These are phyloP conservation scores for Ephydatia muelleri DNA, from an alignment of 37 sponge, comb jelly and placozoan species.

Conservation along the genomic window DNA sequence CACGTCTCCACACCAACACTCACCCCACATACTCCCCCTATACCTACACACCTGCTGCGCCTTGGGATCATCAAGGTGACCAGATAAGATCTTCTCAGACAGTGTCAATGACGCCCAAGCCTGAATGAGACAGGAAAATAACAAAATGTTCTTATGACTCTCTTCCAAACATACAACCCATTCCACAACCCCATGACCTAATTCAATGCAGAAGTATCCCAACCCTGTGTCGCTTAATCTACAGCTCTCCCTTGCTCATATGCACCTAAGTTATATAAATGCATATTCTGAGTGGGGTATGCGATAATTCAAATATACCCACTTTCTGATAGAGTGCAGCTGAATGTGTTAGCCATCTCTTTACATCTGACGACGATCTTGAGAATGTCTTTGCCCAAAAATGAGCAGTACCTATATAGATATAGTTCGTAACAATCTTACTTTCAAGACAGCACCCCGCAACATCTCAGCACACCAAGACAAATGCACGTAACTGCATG, in stretches of 20 bases:
- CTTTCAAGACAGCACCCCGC: conserved; percentile 34
- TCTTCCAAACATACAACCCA: not conserved
- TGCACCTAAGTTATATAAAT: conserved; percentile 61
- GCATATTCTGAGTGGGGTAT: not conserved
- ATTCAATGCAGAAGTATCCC: not conserved
- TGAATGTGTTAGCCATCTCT: conserved; percentile 37
- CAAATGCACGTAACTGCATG: not conserved
- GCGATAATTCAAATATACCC: not conserved
- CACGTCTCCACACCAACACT: not conserved
- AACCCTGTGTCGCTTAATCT: not conserved
- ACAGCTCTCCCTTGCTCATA: conserved; percentile 89
- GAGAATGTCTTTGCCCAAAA: not conserved
- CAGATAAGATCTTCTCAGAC: conserved; percentile 95
- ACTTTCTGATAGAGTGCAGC: conserved; percentile 28
- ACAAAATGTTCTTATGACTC: not conserved
- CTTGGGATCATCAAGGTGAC: conserved; percentile 92
- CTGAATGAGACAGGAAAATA: conserved; percentile 24
- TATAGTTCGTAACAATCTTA: not conserved
- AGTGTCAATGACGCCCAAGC: conserved; percentile 84
- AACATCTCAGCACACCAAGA: not conserved
- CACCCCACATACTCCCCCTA: not conserved
- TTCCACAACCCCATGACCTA: not conserved
- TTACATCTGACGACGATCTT: not conserved
- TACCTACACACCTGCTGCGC: conserved; percentile 61
- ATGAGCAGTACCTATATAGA: not conserved